phyloP scores from a whole-genome alignment of 2,888 invertebrate genomes.

The Podotricha telesiphe region DNA sequence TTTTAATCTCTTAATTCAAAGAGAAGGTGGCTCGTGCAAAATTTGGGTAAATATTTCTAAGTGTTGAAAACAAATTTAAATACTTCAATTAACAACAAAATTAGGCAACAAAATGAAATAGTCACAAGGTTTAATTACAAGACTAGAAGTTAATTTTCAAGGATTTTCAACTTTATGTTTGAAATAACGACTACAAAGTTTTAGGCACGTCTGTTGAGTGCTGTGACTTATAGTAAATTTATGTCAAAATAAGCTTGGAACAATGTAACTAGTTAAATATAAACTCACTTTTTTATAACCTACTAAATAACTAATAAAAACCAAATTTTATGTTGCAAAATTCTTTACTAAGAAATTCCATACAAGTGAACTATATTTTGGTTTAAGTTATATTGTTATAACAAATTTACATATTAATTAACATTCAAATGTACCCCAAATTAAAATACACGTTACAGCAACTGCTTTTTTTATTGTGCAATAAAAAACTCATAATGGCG shows the following conservation, averaged over 20 bases:
- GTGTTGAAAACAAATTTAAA: conserved; percentile 18
- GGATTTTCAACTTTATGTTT: conserved; percentile 23
- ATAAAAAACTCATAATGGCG: neutral
- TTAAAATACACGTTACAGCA: no score
- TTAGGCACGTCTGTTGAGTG: conserved; percentile 8
- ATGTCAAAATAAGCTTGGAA: neutral
- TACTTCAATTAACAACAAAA: conserved; percentile 24
- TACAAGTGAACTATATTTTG: no score
- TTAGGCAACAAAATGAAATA: conserved; percentile 21
- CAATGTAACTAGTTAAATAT: neutral
- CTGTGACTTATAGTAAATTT: conserved; percentile 16
- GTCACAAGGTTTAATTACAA: conserved; percentile 24
- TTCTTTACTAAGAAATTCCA: neutral
- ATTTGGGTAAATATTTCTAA: conserved; percentile 14
- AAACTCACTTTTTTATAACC: neutral
- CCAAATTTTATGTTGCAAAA: neutral
- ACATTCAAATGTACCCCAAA: no score
- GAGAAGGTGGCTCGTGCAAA: conserved; percentile 8
- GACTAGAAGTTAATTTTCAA: conserved; percentile 21
- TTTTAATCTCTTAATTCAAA: conserved; percentile 21
- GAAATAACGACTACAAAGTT: conserved; percentile 13
- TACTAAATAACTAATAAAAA: neutral
- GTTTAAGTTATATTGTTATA: no score
- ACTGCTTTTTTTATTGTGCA: neutral
- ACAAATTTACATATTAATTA: no score